Conservation (phyloP, 2,797 vertebrate species). For the Oophaga sylvatica region DNA sequence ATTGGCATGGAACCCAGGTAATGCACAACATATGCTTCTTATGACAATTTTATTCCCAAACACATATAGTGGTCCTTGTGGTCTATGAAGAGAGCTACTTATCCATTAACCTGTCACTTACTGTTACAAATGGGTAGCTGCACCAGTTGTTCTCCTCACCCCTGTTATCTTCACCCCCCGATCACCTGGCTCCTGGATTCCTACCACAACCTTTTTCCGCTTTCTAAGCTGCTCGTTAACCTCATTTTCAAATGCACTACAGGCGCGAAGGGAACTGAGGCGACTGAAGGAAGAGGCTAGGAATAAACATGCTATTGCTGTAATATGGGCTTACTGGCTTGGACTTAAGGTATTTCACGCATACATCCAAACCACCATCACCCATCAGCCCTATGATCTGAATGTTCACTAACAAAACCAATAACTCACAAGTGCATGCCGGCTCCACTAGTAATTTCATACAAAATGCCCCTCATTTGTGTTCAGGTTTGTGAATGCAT, state of each 20-base stretch:
- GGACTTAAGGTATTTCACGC: conserved; percentile 93
- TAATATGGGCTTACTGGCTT: conserved; percentile 99
- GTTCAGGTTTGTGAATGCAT: conserved; percentile 26
- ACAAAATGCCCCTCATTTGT: neutral
- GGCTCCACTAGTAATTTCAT: neutral
- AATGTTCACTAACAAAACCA: conserved; percentile 19
- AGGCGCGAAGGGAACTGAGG: conserved; percentile 96
- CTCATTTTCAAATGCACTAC: conserved; percentile 79
- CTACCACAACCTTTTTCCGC: conserved; percentile 70
- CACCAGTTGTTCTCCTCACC: neutral
- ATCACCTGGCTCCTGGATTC: conserved; percentile 60
- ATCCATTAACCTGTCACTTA: conserved; percentile 10
- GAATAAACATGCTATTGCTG: conserved; percentile 94
- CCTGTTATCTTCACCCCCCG: conserved; percentile 14
- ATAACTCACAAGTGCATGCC: conserved; percentile 40
- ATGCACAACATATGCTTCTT: conserved; percentile 38
- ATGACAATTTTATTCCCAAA: neutral
- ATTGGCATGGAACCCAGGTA: conserved; percentile 96
- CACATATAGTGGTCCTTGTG: neutral
- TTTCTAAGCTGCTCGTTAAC: conserved; percentile 75
- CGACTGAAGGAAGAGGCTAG: conserved; percentile 92
- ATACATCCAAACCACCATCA: conserved; percentile 63
- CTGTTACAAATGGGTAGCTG: neutral
- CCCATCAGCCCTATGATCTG: conserved; percentile 26
- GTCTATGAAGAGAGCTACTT: neutral